Percentiles rank a stretch among this genome's conserved stretches.
Conservation (phyloP, 2,888 invertebrate species). For the Habroteleia sp. region DNA sequence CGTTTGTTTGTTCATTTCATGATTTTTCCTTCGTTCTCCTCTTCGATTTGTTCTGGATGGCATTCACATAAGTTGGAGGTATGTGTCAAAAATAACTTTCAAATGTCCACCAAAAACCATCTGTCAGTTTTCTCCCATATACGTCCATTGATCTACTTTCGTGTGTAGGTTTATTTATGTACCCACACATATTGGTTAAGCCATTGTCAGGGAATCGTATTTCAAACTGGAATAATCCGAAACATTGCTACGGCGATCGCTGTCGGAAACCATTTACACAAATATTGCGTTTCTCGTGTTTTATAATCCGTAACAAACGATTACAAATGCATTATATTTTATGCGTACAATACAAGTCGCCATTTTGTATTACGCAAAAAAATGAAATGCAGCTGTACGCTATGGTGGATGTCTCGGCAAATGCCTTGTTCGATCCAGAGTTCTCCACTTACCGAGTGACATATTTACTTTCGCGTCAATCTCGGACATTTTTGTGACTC, state of each 20-base stretch:
- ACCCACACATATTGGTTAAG: background rate
- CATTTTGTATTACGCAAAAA: conserved; percentile 71
- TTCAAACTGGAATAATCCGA: conserved; percentile 8
- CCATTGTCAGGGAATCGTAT: conserved; percentile 22
- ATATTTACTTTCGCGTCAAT: conserved; percentile 80
- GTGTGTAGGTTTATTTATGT: too few relatives aligned
- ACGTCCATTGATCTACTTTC: too few relatives aligned
- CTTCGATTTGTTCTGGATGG: too few relatives aligned
- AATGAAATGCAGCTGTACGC: conserved; percentile 72
- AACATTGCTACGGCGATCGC: conserved; percentile 33
- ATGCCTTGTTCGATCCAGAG: conserved; percentile 69
- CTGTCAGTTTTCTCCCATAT: too few relatives aligned
- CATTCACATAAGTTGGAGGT: too few relatives aligned
- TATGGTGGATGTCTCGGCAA: conserved; percentile 73
- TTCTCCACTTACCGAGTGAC: conserved; percentile 80
- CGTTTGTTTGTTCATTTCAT: too few relatives aligned
- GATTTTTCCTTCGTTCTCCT: too few relatives aligned
- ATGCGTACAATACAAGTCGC: conserved; percentile 59
- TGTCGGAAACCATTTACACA: conserved; percentile 57
- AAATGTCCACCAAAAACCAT: too few relatives aligned
- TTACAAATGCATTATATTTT: conserved; percentile 35
- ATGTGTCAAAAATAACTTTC: too few relatives aligned
- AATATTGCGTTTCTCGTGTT: conserved; percentile 52
- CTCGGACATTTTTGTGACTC: conserved; percentile 74
- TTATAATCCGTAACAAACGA: conserved; percentile 23